Conservation (phyloP, 2,113 vertebrate species). For the Nothocercus nigrocapillus region DNA sequence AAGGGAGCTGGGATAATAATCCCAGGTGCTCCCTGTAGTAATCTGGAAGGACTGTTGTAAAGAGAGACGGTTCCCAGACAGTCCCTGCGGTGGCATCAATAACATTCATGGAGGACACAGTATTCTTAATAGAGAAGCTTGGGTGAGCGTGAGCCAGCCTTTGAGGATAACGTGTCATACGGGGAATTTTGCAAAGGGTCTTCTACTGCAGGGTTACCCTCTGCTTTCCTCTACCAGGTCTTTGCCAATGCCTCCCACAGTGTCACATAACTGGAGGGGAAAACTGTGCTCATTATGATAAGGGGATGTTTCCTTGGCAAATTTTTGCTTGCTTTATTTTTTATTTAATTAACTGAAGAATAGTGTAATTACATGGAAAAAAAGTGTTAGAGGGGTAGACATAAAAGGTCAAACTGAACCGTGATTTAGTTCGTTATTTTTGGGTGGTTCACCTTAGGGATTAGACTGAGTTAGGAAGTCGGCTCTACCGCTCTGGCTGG, state of each 20-base stretch:
- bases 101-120: not conserved
- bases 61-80: constrained; percentile 10
- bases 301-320: not conserved
- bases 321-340: not conserved
- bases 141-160: not conserved
- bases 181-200: not conserved
- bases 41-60: not conserved
- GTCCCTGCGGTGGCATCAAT: not conserved
- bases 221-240: not conserved
- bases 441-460: not conserved
- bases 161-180: not conserved
- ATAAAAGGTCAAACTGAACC: not conserved
- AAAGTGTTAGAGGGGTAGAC: not conserved
- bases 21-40: constrained; percentile 43
- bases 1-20: not conserved
- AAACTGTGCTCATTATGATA: not conserved
- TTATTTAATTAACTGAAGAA: not conserved
- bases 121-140: not conserved
- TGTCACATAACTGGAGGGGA: not conserved
- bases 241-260: not conserved
- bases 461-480: not conserved
- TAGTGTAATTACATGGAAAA: not conserved
- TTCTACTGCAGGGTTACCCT: not conserved
- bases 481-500: not conserved
- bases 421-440: not conserved